Evolutionary conservation across 2,888 invertebrate species (phyloP).

Genomic region (Oligia strigilis): DNA sequence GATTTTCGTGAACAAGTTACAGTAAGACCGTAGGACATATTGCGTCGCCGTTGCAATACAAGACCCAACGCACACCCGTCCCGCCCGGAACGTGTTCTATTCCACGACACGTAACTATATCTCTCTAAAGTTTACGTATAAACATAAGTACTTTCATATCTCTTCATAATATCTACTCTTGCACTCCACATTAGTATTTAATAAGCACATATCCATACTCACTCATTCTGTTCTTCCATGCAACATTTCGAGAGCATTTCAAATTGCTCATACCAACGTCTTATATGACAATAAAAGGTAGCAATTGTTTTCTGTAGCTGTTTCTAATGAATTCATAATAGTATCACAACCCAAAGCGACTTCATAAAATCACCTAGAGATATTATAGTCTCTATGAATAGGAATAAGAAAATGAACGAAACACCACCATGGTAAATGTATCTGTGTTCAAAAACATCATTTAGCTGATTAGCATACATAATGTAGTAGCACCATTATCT

Average conservation of each 20-base stretch:
- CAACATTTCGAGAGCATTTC: constrained; percentile 33
- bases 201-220: constrained; percentile 60
- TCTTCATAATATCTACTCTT: constrained; percentile 77
- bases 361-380: constrained; percentile 60
- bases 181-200: constrained; percentile 73
- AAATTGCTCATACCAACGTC: constrained; percentile 65
- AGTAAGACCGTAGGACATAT: constrained; percentile 68
- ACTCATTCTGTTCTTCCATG: constrained; percentile 31
- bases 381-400: constrained; percentile 62
- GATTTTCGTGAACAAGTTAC: constrained; percentile 57
- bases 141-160: constrained; percentile 74
- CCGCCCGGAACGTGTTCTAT: constrained; percentile 89
- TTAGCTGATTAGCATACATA: constrained; percentile 63
- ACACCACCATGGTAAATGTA: constrained; percentile 84
- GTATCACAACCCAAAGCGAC: constrained; percentile 39
- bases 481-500: constrained; percentile 59
- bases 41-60: constrained; percentile 72
- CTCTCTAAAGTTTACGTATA: constrained; percentile 67
- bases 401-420: constrained; percentile 74
- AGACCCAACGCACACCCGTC: constrained; percentile 88
- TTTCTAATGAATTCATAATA: constrained; percentile 42
- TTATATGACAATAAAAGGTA: constrained; percentile 80
- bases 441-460: constrained; percentile 85
- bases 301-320: constrained; percentile 63
- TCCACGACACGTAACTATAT: constrained; percentile 85